phyloP scores from a whole-genome alignment of 2,888 invertebrate species.

The Sturmia bella region DNA sequence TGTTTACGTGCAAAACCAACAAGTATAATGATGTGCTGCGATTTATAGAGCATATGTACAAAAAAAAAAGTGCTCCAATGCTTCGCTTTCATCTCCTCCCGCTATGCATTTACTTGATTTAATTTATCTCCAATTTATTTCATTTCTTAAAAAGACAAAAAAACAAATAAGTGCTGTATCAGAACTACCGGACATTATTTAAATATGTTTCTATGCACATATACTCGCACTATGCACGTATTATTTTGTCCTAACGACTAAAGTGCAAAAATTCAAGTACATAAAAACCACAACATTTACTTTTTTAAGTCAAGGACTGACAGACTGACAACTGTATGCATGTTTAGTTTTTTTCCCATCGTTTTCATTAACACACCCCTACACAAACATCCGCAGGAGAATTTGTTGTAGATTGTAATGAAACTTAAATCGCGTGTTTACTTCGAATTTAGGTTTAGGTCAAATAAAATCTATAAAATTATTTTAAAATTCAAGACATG shows the following conservation, averaged over 20 bases:
- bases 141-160: too few species aligned
- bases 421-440: constrained; percentile 76
- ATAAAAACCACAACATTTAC: constrained; percentile 4
- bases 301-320: constrained; percentile 28
- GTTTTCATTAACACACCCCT: background rate
- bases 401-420: background rate
- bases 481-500: background rate
- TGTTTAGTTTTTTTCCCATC: background rate
- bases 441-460: constrained; percentile 80
- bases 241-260: background rate
- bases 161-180: too few species aligned
- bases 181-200: too few species aligned
- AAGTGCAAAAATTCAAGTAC: constrained; percentile 21
- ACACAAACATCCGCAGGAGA: background rate
- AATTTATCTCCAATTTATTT: too few species aligned
- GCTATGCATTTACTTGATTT: too few species aligned
- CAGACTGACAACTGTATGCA: too few species aligned
- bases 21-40: too few species aligned
- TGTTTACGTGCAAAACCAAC: too few species aligned
- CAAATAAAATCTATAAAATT: constrained; percentile 74
- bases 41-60: too few species aligned
- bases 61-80: too few species aligned
- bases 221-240: background rate
- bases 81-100: too few species aligned
- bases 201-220: background rate